Conservation (phyloP, 1,140 invertebrate species). For the Micrasema minimum region DNA sequence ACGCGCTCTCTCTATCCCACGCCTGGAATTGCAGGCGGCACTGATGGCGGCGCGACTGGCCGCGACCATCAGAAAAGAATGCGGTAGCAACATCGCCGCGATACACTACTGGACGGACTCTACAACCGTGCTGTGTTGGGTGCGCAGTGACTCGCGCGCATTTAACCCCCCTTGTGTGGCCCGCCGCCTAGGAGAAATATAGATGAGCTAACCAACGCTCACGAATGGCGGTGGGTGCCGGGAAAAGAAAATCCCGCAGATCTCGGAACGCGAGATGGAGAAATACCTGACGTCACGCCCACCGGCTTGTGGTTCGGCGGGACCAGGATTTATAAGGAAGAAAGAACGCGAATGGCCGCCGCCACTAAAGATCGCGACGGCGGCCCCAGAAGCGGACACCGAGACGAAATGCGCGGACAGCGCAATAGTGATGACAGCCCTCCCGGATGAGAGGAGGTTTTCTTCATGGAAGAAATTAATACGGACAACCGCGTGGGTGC, state of each 20-base stretch:
- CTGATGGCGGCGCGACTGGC: constrained; percentile 36
- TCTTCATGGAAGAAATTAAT: not conserved
- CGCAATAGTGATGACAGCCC: not conserved
- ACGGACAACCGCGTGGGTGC: not conserved
- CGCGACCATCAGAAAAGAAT: constrained; percentile 7
- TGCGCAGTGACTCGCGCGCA: constrained; percentile 42
- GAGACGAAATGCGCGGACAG: not conserved
- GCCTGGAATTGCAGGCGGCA: constrained; percentile 35
- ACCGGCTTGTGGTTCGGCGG: not conserved
- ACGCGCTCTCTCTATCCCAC: constrained; percentile 39
- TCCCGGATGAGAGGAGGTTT: not conserved
- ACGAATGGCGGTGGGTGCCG: constrained; percentile 53
- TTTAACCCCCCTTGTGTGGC: constrained; percentile 44
- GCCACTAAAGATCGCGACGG: not conserved
- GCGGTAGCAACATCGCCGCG: not conserved
- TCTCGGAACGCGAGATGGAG: constrained; percentile 44
- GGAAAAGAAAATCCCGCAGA: constrained; percentile 55
- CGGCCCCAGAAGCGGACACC: not conserved
- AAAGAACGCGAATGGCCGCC: not conserved
- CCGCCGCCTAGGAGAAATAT: constrained; percentile 51
- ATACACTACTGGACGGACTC: constrained; percentile 47
- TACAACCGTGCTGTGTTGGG: constrained; percentile 48
- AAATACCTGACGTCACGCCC: not conserved
- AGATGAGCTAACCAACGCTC: constrained; percentile 22
- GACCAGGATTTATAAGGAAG: not conserved